These are phyloP conservation scores for Galaxias olidus DNA, from an alignment of 2,797 vertebrate genomes.

Conservation along the genomic window DNA sequence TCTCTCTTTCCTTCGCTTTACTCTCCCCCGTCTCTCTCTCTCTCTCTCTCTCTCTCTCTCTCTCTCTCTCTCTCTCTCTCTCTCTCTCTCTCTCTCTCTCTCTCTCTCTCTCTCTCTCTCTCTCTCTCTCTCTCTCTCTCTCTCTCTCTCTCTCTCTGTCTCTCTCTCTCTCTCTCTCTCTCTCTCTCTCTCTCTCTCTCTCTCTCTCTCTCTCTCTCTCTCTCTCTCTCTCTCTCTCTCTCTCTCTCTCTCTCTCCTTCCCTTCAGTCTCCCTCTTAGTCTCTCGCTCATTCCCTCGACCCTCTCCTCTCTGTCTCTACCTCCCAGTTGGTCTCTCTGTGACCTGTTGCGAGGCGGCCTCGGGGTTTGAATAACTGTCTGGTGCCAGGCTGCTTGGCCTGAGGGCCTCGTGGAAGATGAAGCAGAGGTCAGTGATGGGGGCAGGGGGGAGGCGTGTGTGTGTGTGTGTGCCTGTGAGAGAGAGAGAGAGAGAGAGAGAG, in stretches of 20 bases:
- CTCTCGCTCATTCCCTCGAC: constrained; percentile 15
- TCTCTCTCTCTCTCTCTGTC: no score
- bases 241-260: constrained; percentile 16
- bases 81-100: constrained; percentile 18
- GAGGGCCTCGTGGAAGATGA: constrained; percentile 77
- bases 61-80: constrained; percentile 14
- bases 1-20: no score
- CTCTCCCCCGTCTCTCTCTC: no score
- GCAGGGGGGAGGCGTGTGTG: constrained; percentile 23
- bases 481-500: constrained; percentile 2
- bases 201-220: constrained; percentile 7
- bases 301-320: constrained; percentile 25
- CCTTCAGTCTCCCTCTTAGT: constrained; percentile 19
- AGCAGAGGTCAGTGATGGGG: constrained; percentile 70
- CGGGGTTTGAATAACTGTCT: constrained; percentile 82
- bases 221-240: constrained; percentile 19
- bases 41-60: background rate
- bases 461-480: constrained; percentile 16
- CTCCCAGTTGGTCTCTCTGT: constrained; percentile 35
- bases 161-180: no score
- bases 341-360: constrained; percentile 74
- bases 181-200: background rate
- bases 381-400: constrained; percentile 81
- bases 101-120: constrained; percentile 18
- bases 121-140: background rate